phyloP scores from a whole-genome alignment of 1,140 invertebrate genomes.

The Colletes gigas region DNA sequence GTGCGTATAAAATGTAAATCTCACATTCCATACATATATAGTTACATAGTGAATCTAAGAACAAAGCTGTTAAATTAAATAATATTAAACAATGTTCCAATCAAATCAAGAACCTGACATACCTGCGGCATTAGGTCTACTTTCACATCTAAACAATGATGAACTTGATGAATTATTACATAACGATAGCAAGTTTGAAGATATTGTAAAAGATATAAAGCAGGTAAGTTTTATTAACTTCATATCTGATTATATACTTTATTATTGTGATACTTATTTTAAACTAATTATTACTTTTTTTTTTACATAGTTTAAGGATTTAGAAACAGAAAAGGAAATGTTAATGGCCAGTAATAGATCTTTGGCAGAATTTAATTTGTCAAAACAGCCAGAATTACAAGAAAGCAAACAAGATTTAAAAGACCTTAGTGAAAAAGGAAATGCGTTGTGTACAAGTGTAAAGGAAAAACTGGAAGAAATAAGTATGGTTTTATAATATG shows the following conservation, averaged over 20 bases:
- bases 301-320: slow-evolving; percentile 85
- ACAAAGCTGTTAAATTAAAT: neutral
- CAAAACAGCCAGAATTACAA: slow-evolving; percentile 89
- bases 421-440: slow-evolving; percentile 86
- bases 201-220: slow-evolving; percentile 88
- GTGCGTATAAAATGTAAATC: neutral
- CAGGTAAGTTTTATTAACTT: slow-evolving; percentile 83
- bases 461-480: slow-evolving; percentile 86
- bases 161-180: slow-evolving; percentile 92
- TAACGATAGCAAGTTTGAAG: slow-evolving; percentile 91
- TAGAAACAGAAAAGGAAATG: slow-evolving; percentile 91
- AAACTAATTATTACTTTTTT: too few relatives aligned
- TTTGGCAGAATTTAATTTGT: slow-evolving; percentile 92
- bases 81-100: slow-evolving; percentile 67
- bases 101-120: slow-evolving; percentile 76
- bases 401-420: slow-evolving; percentile 86
- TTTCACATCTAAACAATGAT: slow-evolving; percentile 85
- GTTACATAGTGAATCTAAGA: neutral
- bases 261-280: neutral
- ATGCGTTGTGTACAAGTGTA: slow-evolving; percentile 85
- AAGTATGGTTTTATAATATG: slow-evolving; percentile 80
- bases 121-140: slow-evolving; percentile 78
- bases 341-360: slow-evolving; percentile 92
- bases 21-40: neutral
- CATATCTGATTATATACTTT: slow-evolving; percentile 5